A percentile compares a stretch with the other conserved stretches of the same genome.
Evolutionary conservation across 2,113 vertebrate genomes (phyloP).

Genomic region (Pollimyrus isidori): DNA sequence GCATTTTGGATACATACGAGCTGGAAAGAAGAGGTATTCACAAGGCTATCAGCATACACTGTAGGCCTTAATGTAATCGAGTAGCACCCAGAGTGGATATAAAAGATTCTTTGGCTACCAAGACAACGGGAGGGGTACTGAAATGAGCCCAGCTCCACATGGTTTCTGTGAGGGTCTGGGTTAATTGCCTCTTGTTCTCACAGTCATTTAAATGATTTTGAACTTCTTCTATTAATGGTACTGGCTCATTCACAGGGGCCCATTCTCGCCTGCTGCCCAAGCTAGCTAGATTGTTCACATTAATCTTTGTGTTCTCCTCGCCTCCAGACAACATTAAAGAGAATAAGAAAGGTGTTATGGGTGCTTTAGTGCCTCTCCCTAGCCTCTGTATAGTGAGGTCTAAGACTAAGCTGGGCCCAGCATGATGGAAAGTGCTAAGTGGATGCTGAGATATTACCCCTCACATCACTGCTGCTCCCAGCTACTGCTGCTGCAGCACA

Average conservation of each 20-base stretch:
- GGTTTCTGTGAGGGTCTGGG: conserved; percentile 21
- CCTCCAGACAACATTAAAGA: conserved; percentile 46
- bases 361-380: conserved; percentile 32
- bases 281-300: conserved; percentile 34
- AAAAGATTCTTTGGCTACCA: not conserved
- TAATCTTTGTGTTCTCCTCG: conserved; percentile 42
- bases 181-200: conserved; percentile 36
- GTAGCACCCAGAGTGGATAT: not conserved
- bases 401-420: conserved; percentile 17
- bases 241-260: conserved; percentile 28
- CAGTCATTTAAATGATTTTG: conserved; percentile 37
- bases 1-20: not conserved
- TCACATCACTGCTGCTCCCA: conserved; percentile 39
- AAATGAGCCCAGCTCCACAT: conserved; percentile 15
- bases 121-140: not conserved
- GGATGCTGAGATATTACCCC: conserved; percentile 44
- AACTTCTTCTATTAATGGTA: conserved; percentile 33
- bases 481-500: conserved; percentile 27
- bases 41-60: not conserved
- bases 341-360: conserved; percentile 43
- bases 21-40: not conserved
- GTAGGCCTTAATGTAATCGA: not conserved
- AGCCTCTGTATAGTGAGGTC: not conserved
- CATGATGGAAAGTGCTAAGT: conserved; percentile 38
- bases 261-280: conserved; percentile 24